phyloP scores from a whole-genome alignment of 2,888 invertebrate species.

The Tuberolachnus salignus region DNA sequence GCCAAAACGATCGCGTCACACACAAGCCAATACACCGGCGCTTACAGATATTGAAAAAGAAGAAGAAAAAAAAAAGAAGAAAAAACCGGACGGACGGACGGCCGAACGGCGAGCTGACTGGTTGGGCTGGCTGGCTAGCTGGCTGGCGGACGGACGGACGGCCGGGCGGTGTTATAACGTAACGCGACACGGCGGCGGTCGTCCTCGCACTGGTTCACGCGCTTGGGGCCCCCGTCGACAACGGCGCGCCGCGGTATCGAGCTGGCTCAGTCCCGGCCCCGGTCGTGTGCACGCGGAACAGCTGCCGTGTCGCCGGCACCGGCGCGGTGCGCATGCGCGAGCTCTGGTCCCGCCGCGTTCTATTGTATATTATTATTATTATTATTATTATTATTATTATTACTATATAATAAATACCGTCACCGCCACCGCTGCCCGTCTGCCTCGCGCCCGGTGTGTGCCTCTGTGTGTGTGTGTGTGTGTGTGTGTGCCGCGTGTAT shows the following conservation, averaged over 20 bases:
- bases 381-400: no score
- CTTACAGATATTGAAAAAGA: no score
- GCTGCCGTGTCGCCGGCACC: conserved; percentile 33
- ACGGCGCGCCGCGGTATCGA: conserved; percentile 47
- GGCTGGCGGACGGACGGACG: no score
- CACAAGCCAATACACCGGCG: no score
- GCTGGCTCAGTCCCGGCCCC: conserved; percentile 55
- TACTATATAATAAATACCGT: no score
- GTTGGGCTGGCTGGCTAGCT: no score
- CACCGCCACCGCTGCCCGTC: not conserved
- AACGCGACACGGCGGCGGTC: conserved; percentile 44
- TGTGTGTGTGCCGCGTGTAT: not conserved
- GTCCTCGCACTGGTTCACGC: conserved; percentile 54
- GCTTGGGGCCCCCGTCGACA: conserved; percentile 40
- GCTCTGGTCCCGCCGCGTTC: conserved; percentile 46
- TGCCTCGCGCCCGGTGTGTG: not conserved
- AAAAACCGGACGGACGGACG: not conserved
- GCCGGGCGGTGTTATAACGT: not conserved
- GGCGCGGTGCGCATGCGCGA: conserved; percentile 42
- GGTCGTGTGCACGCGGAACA: conserved; percentile 47
- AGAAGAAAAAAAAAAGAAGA: no score
- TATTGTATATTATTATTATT: not conserved
- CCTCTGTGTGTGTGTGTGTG: not conserved
- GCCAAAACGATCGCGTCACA: no score
- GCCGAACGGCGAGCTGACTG: no score